phyloP scores from a whole-genome alignment of 1,140 invertebrate genomes.

The Oryzaephilus surinamensis region DNA sequence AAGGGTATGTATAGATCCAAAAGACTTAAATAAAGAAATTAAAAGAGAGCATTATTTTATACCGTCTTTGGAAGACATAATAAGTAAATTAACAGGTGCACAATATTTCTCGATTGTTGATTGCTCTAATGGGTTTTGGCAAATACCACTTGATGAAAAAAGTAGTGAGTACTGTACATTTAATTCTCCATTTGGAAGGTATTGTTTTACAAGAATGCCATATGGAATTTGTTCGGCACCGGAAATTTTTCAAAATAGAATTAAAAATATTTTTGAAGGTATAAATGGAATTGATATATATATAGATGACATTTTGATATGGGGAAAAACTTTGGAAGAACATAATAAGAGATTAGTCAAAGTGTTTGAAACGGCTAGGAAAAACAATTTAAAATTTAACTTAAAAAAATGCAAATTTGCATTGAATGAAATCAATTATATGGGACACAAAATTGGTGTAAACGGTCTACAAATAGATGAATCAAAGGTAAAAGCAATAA shows the following conservation, averaged over 20 bases:
- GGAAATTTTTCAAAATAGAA: conserved; percentile 28
- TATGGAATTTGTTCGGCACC: conserved; percentile 30
- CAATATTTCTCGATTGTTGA: conserved; percentile 40
- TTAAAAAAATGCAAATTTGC: conserved; percentile 29
- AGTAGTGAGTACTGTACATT: conserved; percentile 34
- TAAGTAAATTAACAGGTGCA: conserved; percentile 34
- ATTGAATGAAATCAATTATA: conserved; percentile 34
- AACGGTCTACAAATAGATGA: conserved; percentile 35
- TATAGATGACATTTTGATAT: conserved; percentile 37
- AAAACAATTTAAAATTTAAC: conserved; percentile 17
- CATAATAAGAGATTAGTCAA: conserved; percentile 27
- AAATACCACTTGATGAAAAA: conserved; percentile 36
- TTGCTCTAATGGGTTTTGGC: conserved; percentile 41
- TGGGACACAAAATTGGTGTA: conserved; percentile 35
- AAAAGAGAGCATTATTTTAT: conserved; percentile 38
- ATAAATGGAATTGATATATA: conserved; percentile 30
- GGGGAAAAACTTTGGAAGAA: conserved; percentile 22
- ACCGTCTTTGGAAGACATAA: conserved; percentile 38
- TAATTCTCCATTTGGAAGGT: conserved; percentile 2
- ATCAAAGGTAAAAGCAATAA: conserved; percentile 30
- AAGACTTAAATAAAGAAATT: conserved; percentile 30
- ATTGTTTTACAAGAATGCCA: conserved; percentile 18
- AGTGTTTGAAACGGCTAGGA: conserved; percentile 26
- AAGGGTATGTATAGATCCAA: conserved; percentile 33
- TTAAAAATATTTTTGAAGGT: conserved; percentile 30